Evolutionary conservation across 1,140 invertebrate species (phyloP), one percentile per base, ranked within the genome.

Genomic region (Chironomus striatipennis): DNA sequence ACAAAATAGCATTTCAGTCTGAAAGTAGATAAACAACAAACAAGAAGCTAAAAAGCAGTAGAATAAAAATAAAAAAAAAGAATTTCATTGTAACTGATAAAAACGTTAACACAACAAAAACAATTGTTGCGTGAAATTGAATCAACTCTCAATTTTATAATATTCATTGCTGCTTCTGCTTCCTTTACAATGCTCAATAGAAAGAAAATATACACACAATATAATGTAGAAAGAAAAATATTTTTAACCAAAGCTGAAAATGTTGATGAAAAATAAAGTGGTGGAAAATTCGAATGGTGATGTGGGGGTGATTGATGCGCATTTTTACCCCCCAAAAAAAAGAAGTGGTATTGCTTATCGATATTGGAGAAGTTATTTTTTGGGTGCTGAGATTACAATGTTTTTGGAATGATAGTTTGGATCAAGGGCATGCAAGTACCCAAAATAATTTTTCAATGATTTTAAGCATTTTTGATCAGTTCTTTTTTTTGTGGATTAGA

Each of bases 121-220:
- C 65, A 70, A 70, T 70, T 70, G 65, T 70, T 70, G 65, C 65
- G 65, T 70, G 65, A 70, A 70, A 70, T 70, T 70, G 65, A 70
- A 70, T 70, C 17, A 70, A 57, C 47, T 57, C 47, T 57, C 65
- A 70, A 70, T 70, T 70, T 70, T 70, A n/a, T 57, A 9, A 70
- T 70, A 70, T 70, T 70, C 47, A 12, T 57, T 12, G 10, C n/a
- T 57, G 47, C 7, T 70, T 57, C 3, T n/a, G 65, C 65, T 70
- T 21, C 65, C 65, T 18, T 18, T 8, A 7, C 17, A 70, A 17
- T 10, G 7, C 9, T 12, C n/a, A 57, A 57, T 12, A 57, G n/a
- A 57, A 57, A 57, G n/a, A 12, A n/a, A n/a, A 12, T 57, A n/a
- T 57, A 57, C 9, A 7, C 47, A n/a, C 47, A n/a, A 57, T n/a